Base-by-base conservation (phyloP, 2,113 vertebrate genomes). In the Tupaia chinensis region DNA sequence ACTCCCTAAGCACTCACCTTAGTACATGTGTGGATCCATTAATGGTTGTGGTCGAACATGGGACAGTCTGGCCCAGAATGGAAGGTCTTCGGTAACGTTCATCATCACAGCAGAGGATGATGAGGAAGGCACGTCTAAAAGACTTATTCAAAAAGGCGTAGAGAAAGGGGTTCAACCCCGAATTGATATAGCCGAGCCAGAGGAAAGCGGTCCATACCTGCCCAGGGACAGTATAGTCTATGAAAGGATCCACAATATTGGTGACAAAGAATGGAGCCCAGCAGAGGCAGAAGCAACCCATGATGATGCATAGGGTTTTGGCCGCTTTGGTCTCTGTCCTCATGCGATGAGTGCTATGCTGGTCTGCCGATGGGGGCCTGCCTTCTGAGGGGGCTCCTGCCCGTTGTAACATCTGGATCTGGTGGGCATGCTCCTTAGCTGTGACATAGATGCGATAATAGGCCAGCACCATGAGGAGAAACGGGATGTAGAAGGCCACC, bases 71-170 rank as follows among this genome's bases (percentile, higher is more conserved):
- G 19, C 98, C 99, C 97, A 99, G 94, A 96, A 99, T 99, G 98
- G 99, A 99, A 85, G 99, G 99, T 86, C 99, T 98, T 82, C 99
- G 98, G 98, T 99, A 99, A 92, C 99, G 99, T 97, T 99, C 99
- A 98, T 99, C 99, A 70, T 99, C 99, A 22, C 99, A 99, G 98
- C 99, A 99, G 84, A 99, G 99, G 98, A 99, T 99, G 98, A 99
- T 99, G 98, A 99, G 99, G 99, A 99, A 99, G 99, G 99, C 99
- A 99, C 99, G 99, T 95, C 99, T 98, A 98, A 99, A 99, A 97
- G 99, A 99, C 98, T 99, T 99, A 99, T 99, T 99, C 98, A 99
- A 99, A 98, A 99, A 99, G 98, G 99, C 99, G 95, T 99, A 99
- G 95, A 99, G 99, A 98, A 99, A 99, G 95, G 99, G 99, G 98